phyloP scores from a whole-genome alignment of 2,113 vertebrate genomes.

The Varanus salvator region DNA sequence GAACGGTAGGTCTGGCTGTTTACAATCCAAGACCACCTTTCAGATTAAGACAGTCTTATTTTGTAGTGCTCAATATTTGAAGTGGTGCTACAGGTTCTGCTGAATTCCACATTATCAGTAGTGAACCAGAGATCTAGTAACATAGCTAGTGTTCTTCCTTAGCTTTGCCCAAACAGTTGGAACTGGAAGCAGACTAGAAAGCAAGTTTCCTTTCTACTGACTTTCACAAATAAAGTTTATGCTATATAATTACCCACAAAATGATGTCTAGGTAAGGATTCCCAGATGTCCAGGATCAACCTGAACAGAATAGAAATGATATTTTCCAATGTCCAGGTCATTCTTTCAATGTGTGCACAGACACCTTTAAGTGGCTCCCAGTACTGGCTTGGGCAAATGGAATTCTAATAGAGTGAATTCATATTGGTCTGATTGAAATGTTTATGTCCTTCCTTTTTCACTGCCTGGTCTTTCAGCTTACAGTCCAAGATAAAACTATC shows the following conservation, averaged over 20 bases:
- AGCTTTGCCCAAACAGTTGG: slow-evolving; percentile 45
- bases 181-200: slow-evolving; percentile 56
- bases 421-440: background rate
- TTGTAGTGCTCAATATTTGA: background rate
- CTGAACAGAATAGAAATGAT: background rate
- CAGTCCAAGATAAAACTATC: background rate
- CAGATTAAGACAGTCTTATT: background rate
- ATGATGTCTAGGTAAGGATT: background rate
- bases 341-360: background rate
- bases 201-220: slow-evolving; percentile 42
- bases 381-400: background rate
- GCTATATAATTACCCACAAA: slow-evolving; percentile 35
- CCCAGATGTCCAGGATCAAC: background rate
- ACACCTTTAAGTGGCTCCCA: background rate
- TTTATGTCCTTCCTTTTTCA: background rate
- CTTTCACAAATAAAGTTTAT: slow-evolving; percentile 55
- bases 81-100: background rate
- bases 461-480: background rate
- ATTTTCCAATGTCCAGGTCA: background rate
- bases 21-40: accelerated
- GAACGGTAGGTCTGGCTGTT: slow-evolving; percentile 83
- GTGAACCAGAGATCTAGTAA: slow-evolving; percentile 53
- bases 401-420: background rate
- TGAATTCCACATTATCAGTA: slow-evolving; percentile 43
- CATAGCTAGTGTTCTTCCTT: slow-evolving; percentile 27